Evolutionary conservation across 2,113 vertebrate species (phyloP).

Genomic region (Dascyllus trimaculatus): DNA sequence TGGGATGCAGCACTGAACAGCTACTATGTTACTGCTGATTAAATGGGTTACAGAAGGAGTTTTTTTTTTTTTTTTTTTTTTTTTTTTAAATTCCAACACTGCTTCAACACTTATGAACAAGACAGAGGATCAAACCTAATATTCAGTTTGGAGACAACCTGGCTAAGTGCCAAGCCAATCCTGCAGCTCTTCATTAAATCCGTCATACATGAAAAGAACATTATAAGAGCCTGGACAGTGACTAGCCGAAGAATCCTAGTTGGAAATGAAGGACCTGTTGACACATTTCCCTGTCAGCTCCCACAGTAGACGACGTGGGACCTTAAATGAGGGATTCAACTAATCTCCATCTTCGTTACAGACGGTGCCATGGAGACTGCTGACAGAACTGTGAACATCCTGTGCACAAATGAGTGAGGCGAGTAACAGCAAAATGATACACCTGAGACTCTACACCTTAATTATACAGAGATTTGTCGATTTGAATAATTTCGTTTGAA

Average conservation of each 20-base stretch:
- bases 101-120: background rate
- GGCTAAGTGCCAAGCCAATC: background rate
- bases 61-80: background rate
- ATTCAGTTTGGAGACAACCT: conserved; percentile 9
- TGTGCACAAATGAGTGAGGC: conserved; percentile 2
- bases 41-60: background rate
- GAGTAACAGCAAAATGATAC: conserved; percentile 48
- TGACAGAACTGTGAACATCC: conserved; percentile 34
- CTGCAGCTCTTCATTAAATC: conserved; percentile 8
- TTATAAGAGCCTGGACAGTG: background rate
- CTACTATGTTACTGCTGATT: background rate
- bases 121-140: conserved; percentile 13
- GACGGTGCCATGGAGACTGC: conserved; percentile 34
- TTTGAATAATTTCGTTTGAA: conserved; percentile 44
- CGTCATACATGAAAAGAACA: conserved; percentile 14
- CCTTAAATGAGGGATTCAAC: conserved; percentile 29
- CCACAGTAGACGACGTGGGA: background rate
- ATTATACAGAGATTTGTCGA: conserved; percentile 54
- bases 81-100: background rate
- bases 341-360: conserved; percentile 43
- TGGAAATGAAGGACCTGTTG: conserved; percentile 21
- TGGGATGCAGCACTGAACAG: background rate
- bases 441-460: conserved; percentile 48
- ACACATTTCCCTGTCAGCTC: conserved; percentile 2
- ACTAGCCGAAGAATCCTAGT: background rate